Evolutionary conservation across 2,797 vertebrate genomes (phyloP), one percentile per base, ranked within the genome.

Genomic region (Pangasius krempfi): DNA sequence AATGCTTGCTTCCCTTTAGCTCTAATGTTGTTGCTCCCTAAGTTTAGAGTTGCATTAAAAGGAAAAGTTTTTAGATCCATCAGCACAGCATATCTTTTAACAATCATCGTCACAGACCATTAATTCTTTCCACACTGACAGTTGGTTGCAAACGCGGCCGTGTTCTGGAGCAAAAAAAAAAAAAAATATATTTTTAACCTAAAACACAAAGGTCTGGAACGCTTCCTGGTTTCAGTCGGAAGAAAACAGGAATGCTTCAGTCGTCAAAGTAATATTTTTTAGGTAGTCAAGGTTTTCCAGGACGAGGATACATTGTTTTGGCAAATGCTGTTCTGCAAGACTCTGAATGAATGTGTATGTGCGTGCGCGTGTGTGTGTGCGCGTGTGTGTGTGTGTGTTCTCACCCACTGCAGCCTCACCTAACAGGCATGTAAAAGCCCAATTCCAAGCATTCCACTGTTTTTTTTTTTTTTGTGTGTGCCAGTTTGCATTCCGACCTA

Each of bases 371-470:
- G 44, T 47, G 64, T 58, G 75, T 79, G 85, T 84, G 25, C 47
- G 54, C 50, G 44, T 30, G 62, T 50, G 73, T 30, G 62, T 85
- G 75, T 84, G 25, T 54, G 54, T 64, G 9, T 84, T 83, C 84
- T 60, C 87, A 84, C 82, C 86, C 62, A 66, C 56, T 13, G 44
- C 58, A 73, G 47, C 52, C 79, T 86, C 79, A 87, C 37, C 20
- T 85, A 91, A 52, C 10, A 83, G 79, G 86, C 70, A 84, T 89
- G 87, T 73, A 84, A 68, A 10, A 88, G 68, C 72, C 83, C 50
- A 87, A 90, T 91, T 91, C 90, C 89, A 89, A 44, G 86, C 88
- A 93, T 91, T 89, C 90, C 86, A 70, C 75, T 30, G 16, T 13
- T 40, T 47, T 58, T 66, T 84, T 30, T 37, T 88, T 30, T 54